phyloP scores from a whole-genome alignment of 2,888 invertebrate species.

The Galeruca laticollis region DNA sequence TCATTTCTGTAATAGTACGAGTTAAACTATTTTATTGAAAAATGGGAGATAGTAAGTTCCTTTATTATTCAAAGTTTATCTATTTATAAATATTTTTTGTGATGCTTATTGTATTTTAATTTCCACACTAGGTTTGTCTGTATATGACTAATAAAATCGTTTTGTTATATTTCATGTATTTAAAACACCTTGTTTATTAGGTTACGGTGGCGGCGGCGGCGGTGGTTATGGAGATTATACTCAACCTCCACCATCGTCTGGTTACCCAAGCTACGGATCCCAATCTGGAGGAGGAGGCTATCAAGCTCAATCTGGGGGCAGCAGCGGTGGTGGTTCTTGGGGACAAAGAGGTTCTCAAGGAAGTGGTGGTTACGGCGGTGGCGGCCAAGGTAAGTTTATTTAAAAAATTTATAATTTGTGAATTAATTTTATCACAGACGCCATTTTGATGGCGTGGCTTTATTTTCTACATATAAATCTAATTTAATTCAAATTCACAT shows the following conservation, averaged over 20 bases:
- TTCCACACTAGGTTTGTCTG: constrained; percentile 8
- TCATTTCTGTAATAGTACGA: too few species aligned
- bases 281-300: constrained; percentile 37
- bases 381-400: constrained; percentile 54
- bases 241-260: constrained; percentile 51
- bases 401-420: not conserved
- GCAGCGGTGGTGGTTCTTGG: constrained; percentile 50
- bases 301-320: constrained; percentile 29
- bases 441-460: constrained; percentile 20
- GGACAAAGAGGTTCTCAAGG: constrained; percentile 55
- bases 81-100: not conserved
- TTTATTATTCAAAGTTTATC: constrained; percentile 7
- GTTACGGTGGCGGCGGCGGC: constrained; percentile 39
- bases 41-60: constrained; percentile 43
- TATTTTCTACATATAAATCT: not conserved
- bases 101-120: not conserved
- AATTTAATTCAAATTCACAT: too few species aligned
- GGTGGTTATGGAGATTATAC: constrained; percentile 50
- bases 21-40: not conserved
- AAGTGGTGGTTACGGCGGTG: constrained; percentile 56
- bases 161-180: not conserved
- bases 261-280: constrained; percentile 42
- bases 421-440: not conserved
- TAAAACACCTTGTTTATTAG: constrained; percentile 18
- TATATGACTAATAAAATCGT: not conserved